A percentile compares a stretch with the other conserved stretches of the same genome.
phyloP scores from a whole-genome alignment of 2,888 invertebrate species.

The Drosophila subquinaria region DNA sequence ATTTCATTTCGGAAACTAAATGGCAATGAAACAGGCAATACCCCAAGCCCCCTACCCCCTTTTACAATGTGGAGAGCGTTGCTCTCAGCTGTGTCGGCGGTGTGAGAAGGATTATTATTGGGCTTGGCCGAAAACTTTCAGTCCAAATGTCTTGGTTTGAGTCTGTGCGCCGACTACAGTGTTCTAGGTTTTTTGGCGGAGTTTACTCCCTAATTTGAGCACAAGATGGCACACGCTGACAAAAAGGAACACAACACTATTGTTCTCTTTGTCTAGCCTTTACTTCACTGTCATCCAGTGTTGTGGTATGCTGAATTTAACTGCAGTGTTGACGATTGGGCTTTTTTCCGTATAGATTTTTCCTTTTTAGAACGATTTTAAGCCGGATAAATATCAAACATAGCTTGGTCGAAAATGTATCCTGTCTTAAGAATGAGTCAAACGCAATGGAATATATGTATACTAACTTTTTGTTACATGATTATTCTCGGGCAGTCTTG shows the following conservation, averaged over 20 bases:
- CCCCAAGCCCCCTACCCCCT: background rate
- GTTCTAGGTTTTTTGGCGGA: background rate
- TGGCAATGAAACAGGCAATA: slow-evolving; percentile 70
- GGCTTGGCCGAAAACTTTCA: slow-evolving; percentile 20
- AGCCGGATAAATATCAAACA: too few species aligned
- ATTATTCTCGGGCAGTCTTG: background rate
- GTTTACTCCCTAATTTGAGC: background rate
- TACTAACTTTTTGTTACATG: too few species aligned
- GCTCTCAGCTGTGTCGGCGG: slow-evolving; percentile 65
- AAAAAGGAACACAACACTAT: background rate
- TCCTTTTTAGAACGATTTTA: background rate
- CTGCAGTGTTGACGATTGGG: background rate
- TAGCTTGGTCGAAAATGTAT: too few species aligned
- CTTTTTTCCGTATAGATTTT: background rate
- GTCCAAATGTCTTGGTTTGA: slow-evolving; percentile 35
- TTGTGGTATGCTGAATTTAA: background rate
- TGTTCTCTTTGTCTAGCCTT: background rate
- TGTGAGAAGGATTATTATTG: slow-evolving; percentile 27
- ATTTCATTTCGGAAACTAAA: slow-evolving; percentile 59
- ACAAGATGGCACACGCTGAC: background rate
- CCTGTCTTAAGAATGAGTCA: too few species aligned
- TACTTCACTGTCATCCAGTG: slow-evolving; percentile 5
- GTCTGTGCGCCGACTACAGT: slow-evolving; percentile 61
- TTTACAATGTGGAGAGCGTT: slow-evolving; percentile 24
- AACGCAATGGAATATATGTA: too few species aligned